These are phyloP conservation scores for Lerista edwardsae DNA, from an alignment of 2,797 vertebrate species.

Conservation along the genomic window DNA sequence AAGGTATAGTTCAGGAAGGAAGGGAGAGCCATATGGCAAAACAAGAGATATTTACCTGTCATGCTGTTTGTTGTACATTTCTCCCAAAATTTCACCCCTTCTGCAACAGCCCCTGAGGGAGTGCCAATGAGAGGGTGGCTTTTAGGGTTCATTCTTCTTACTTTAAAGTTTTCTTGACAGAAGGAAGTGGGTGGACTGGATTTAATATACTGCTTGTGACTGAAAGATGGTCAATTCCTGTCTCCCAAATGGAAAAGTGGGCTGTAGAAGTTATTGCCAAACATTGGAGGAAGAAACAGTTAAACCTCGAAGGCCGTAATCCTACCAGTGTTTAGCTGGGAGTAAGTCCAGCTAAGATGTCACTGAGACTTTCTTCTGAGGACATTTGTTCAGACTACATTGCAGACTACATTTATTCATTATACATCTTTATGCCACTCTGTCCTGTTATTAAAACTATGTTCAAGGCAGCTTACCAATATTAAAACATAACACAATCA, in stretches of 20 bases:
- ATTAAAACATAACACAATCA: no score
- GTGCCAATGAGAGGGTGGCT: conserved; percentile 1
- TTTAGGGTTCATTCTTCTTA: conserved; percentile 32
- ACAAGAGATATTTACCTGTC: conserved; percentile 21
- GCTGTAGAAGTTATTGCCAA: neutral
- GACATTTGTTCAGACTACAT: neutral
- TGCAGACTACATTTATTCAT: no score
- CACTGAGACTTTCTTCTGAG: neutral
- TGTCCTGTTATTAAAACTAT: no score
- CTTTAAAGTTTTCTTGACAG: conserved; percentile 17
- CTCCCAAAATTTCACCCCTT: conserved; percentile 42
- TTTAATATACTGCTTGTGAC: conserved; percentile 24
- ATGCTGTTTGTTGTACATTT: conserved; percentile 46
- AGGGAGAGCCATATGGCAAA: neutral
- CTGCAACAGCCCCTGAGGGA: conserved; percentile 21
- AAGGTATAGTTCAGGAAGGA: conserved; percentile 1
- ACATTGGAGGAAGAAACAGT: neutral
- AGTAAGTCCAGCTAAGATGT: neutral
- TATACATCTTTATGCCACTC: no score
- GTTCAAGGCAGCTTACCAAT: no score
- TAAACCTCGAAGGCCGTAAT: neutral
- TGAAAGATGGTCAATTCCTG: conserved; percentile 33
- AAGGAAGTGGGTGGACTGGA: conserved; percentile 40
- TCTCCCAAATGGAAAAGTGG: conserved; percentile 23
- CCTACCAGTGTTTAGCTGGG: neutral